Evolutionary conservation across 2,888 invertebrate species (phyloP).

Genomic region (Falcaria lacertinaria): DNA sequence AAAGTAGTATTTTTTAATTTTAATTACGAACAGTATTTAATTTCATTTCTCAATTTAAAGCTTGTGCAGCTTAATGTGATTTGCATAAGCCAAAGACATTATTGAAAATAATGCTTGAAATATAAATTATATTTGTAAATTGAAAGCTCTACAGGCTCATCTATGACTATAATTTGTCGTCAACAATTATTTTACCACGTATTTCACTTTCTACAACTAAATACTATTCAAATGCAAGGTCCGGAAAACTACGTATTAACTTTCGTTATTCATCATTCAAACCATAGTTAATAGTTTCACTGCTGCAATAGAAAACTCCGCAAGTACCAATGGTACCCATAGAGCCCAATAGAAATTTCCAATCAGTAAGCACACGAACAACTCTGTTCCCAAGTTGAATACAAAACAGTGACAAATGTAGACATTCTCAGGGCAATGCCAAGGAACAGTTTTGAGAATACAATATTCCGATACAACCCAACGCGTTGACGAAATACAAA

Average conservation of each 20-base stretch:
- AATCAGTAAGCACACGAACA: conserved; percentile 56
- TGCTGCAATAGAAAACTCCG: conserved; percentile 32
- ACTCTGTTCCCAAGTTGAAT: conserved; percentile 42
- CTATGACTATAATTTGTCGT: too few species aligned
- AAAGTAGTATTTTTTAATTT: too few species aligned
- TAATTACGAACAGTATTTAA: too few species aligned
- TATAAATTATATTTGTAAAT: too few species aligned
- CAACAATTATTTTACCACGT: background rate
- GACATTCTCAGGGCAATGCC: conserved; percentile 62
- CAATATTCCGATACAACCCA: conserved; percentile 64
- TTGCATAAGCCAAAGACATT: too few species aligned
- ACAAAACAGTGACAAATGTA: conserved; percentile 48
- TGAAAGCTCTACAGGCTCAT: too few species aligned
- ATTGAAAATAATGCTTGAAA: too few species aligned
- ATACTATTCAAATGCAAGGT: conserved; percentile 25
- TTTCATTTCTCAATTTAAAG: too few species aligned
- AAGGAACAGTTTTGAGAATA: conserved; percentile 75
- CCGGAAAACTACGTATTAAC: conserved; percentile 10
- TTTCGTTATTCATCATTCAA: conserved; percentile 27
- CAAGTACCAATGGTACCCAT: conserved; percentile 29
- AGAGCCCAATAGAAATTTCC: conserved; percentile 47
- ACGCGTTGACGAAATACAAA: conserved; percentile 58
- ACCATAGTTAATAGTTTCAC: conserved; percentile 29
- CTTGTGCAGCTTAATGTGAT: too few species aligned
- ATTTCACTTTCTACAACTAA: conserved; percentile 31